Base-by-base conservation (phyloP, 1,140 invertebrate species). In the Pogonus chalceus region DNA sequence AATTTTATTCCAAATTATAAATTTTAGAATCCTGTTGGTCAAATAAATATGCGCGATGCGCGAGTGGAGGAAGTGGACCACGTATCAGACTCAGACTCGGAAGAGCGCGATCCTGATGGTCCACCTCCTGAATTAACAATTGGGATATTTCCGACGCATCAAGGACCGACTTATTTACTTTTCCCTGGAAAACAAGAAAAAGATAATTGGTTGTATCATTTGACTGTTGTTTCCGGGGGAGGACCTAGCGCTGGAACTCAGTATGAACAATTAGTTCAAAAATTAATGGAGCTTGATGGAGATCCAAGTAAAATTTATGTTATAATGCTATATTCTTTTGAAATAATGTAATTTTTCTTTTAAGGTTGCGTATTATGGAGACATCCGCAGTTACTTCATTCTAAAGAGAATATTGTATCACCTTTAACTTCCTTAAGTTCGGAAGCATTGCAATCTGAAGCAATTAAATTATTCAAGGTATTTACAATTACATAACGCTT, bases 391-490 rank as follows among this genome's bases (percentile, higher is more conserved):
- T 65, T 96, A 57, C 72, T 96, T n/a, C 89, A 96, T 66, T 87
- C 85, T 16, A 94, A 94, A 72, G 91, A 94, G 60, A 85, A 85
- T 46, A 88, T 93, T 46, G 81, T 82, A 0, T 85, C 85, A 22
- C 89, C 91, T 3, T 72, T 95, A 2, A 92, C 90, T 0, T 91
- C 90, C 20, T 73, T 95, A 23, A 87, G 90, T 21, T 89, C 87
- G 1, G 88, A 91, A 68, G 75, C 82, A 0, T 75, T 93, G 47
- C 88, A 96, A 70, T 80, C 80, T 20, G 92, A 96, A 76, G 92
- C 92, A 43, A 81, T 96, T 54, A 95, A 97, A 74, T 76, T 96
- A 52, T 96, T 96, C 66, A 96, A 96, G 79, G 90, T 92, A n/a
- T n/a, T n/a, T n/a, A n/a, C n/a, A n/a, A n/a, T n/a, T n/a, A n/a